A percentile compares a stretch with the other conserved stretches of the same genome.
phyloP scores from a whole-genome alignment of 2,888 invertebrate genomes.

The Callyntrura sp. region DNA sequence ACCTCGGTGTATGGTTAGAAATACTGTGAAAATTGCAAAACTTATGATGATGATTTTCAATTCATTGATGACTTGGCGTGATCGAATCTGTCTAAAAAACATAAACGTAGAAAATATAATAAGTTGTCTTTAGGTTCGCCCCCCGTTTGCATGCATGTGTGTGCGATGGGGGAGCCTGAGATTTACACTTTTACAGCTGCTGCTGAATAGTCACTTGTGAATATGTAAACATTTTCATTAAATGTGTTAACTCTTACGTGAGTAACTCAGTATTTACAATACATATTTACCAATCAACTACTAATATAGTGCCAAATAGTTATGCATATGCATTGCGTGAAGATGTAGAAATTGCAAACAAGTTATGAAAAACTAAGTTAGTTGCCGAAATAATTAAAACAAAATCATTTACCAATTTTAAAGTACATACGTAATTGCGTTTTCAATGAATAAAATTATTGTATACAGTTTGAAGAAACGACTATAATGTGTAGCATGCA shows the following conservation, averaged over 20 bases:
- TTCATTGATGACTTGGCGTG: conserved; percentile 41
- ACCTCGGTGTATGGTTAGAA: background rate
- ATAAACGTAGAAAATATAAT: conserved; percentile 5
- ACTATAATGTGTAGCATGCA: background rate
- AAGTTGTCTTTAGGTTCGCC: too few species aligned
- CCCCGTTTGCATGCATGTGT: too few species aligned
- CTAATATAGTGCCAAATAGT: conserved; percentile 10
- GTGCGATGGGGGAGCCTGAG: too few species aligned
- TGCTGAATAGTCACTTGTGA: too few species aligned
- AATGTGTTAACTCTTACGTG: background rate
- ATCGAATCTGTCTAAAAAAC: too few species aligned
- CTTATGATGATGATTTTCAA: conserved; percentile 40
- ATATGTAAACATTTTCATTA: too few species aligned
- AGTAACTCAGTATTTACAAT: too few species aligned
- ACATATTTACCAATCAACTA: background rate
- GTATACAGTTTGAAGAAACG: background rate
- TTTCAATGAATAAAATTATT: conserved; percentile 20
- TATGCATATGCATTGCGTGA: background rate
- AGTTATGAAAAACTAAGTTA: background rate
- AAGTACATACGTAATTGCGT: conserved; percentile 3
- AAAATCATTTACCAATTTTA: conserved; percentile 18
- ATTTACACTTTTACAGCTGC: too few species aligned
- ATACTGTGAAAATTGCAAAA: conserved; percentile 13
- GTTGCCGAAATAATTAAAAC: background rate
- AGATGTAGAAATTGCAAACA: conserved; percentile 21